Conservation (phyloP, 2,797 vertebrate species). For the Spheniscus humboldti region DNA sequence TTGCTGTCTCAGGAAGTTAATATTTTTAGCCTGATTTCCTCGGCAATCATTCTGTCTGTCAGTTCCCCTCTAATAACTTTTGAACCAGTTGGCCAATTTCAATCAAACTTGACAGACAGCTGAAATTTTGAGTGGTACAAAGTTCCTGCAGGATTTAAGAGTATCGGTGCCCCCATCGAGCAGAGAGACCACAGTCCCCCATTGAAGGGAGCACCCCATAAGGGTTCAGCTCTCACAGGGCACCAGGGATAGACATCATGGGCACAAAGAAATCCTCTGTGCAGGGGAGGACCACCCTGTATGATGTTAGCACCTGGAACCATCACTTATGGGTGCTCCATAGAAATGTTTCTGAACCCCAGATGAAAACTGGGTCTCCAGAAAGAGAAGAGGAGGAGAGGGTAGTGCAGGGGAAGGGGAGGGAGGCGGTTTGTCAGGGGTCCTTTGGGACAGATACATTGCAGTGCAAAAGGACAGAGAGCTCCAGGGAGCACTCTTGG, state of each 20-base stretch:
- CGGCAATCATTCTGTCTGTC: slow-evolving; percentile 12
- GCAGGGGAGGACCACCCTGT: neutral
- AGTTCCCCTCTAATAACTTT: neutral
- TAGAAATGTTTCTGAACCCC: neutral
- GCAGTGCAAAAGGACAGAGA: neutral
- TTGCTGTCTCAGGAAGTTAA: neutral
- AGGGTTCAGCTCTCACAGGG: neutral
- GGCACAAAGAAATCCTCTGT: neutral
- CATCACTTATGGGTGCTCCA: neutral
- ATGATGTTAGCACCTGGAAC: neutral
- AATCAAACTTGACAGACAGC: neutral
- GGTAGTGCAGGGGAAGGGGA: neutral
- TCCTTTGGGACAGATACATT: neutral
- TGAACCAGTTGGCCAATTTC: neutral
- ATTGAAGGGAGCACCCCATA: neutral
- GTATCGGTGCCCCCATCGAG: accelerated
- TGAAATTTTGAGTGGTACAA: neutral
- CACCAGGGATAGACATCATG: neutral
- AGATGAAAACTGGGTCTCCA: neutral
- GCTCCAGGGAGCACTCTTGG: neutral
- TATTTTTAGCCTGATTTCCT: slow-evolving; percentile 34
- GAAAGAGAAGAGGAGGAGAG: neutral
- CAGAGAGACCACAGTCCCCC: neutral
- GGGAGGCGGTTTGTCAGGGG: neutral
- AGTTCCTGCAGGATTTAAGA: neutral